Evolutionary conservation across 2,797 vertebrate genomes (phyloP), one percentile per base, ranked within the genome.

Genomic region (Phoebastria nigripes): DNA sequence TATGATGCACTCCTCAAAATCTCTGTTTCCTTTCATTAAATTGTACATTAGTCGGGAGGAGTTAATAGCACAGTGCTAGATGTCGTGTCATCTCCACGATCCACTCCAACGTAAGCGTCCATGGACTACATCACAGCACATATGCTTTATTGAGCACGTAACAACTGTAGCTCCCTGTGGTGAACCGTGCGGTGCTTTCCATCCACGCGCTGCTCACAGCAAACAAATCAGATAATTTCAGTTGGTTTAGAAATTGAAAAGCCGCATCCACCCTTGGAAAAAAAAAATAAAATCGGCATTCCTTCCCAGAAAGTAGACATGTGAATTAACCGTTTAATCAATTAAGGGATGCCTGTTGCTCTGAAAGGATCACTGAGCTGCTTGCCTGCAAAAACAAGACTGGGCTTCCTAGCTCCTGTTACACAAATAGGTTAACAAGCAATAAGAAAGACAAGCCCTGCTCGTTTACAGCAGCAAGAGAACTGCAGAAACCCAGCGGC

Each of bases 71-170:
- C 58, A 31, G 72, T 4, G 1, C 16, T 20, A 31, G 81, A 47
- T 1, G 0, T 15, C 14, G 8, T 3, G 29, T 9, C 19, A 16
- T 2, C 12, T 28, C 58, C 42, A 33, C 0, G 0, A 42, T 22
- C 33, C 65, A 31, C 6, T 42, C 42, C 69, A 46, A 25, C 1
- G 0, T 15, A 33, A 67, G 55, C 1, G 0, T 6, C 72, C 35
- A 5, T 0, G 6, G 61, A 9, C 26, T 9, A 22, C 7, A 0
- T 49, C 28, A 25, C n/a, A 4, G 37, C 0, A 0, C 3, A 0
- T 4, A 12, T 0, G 2, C 47, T 69, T 55, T 18, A 41, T 1
- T 0, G 0, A 54, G 61, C 70, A 4, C 1, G 0, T 4, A 33
- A 42, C 29, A 14, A 26, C n/a, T 0, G 19, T 4, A 37, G 74